Percentiles rank a stretch among this genome's conserved stretches.
Evolutionary conservation across 2,797 vertebrate genomes (phyloP).

Genomic region (Aotus griseimembra): DNA sequence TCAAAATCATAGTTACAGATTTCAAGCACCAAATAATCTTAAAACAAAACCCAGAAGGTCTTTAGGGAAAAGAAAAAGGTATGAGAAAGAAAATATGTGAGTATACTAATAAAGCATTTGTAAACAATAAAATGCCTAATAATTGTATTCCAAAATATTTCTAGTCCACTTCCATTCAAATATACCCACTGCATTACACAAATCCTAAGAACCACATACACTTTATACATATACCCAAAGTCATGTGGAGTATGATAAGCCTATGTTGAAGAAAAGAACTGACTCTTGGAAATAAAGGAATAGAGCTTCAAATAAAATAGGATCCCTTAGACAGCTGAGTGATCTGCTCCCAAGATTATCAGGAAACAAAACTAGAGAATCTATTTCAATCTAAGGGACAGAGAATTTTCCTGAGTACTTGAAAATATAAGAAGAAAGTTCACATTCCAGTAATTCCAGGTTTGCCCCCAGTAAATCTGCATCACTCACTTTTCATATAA

Average conservation of each 20-base stretch:
- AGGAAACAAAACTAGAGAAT: not conserved
- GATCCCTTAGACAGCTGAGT: not conserved
- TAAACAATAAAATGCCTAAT: conserved; percentile 5
- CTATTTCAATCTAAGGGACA: not conserved
- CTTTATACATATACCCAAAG: not conserved
- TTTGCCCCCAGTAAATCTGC: not conserved
- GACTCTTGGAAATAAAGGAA: not conserved
- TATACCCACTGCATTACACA: not conserved
- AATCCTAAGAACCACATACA: not conserved
- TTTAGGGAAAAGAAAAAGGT: conserved; percentile 16
- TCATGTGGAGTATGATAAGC: not conserved
- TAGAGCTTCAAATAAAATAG: not conserved
- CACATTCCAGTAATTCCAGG: not conserved
- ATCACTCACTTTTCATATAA: not conserved
- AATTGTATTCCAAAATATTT: conserved; percentile 33
- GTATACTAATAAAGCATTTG: not conserved
- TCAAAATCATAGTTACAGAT: not conserved
- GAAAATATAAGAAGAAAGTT: not conserved
- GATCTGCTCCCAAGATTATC: not conserved
- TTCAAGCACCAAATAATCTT: conserved; percentile 33
- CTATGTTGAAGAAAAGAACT: not conserved
- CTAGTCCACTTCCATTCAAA: not conserved
- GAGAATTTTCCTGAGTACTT: not conserved
- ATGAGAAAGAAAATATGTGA: not conserved
- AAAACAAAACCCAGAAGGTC: not conserved